phyloP scores from a whole-genome alignment of 2,113 vertebrate species.

The Archilochus colubris region DNA sequence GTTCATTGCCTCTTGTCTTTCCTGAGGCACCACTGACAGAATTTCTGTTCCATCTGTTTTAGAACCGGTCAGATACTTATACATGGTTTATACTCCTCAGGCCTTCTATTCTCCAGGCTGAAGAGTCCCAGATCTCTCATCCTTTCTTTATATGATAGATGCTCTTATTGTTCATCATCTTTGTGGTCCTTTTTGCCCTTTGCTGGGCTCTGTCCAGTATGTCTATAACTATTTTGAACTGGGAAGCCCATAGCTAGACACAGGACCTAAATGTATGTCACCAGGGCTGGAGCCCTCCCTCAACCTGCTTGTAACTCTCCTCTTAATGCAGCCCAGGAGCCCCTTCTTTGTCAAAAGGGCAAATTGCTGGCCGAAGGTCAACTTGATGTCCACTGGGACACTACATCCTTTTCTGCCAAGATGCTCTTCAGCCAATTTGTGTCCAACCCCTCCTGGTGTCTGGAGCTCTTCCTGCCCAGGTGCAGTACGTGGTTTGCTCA shows the following conservation, averaged over 20 bases:
- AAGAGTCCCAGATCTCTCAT: background rate
- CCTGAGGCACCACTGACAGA: background rate
- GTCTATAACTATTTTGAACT: background rate
- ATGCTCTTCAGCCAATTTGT: background rate
- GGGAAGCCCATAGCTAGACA: background rate
- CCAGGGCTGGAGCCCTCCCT: background rate
- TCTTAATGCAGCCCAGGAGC: background rate
- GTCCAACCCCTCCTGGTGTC: fast-evolving
- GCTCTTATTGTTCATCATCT: background rate
- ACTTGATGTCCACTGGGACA: fast-evolving
- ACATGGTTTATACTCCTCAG: background rate
- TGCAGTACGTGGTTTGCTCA: background rate
- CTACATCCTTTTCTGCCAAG: background rate
- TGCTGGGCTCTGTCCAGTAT: background rate
- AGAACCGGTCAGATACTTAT: background rate
- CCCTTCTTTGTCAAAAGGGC: background rate
- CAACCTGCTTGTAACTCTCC: background rate
- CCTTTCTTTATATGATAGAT: background rate
- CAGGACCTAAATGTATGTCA: background rate
- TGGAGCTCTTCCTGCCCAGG: background rate
- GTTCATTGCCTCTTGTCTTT: background rate
- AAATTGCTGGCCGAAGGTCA: background rate
- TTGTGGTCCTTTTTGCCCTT: background rate
- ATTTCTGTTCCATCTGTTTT: background rate
- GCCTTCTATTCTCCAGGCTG: background rate